These are phyloP conservation scores for Sitobion miscanthi DNA, from an alignment of 1,140 invertebrate species.

Conservation along the genomic window DNA sequence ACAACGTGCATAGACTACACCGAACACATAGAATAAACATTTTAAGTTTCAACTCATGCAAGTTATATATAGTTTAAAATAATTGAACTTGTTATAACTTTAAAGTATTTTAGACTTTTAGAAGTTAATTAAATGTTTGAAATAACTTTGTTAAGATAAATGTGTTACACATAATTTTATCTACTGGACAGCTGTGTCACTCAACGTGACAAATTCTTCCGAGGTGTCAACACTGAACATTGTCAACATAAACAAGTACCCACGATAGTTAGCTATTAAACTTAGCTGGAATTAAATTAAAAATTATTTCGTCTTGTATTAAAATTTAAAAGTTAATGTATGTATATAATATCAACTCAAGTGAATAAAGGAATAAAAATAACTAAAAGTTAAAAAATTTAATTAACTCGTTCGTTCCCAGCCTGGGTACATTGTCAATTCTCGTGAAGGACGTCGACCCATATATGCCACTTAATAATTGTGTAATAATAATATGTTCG, in stretches of 20 bases:
- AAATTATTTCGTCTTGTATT: background rate
- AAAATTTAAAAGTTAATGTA: background rate
- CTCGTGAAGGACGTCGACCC: background rate
- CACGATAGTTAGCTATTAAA: background rate
- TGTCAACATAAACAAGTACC: background rate
- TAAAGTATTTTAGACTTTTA: background rate
- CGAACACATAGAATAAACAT: background rate
- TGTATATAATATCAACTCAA: background rate
- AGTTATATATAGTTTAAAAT: background rate
- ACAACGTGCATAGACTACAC: background rate
- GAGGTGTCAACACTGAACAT: background rate
- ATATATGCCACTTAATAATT: constrained; percentile 9
- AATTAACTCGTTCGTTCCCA: background rate
- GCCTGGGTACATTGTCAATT: background rate
- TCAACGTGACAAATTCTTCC: background rate
- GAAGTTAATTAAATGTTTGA: background rate
- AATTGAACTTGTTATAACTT: background rate
- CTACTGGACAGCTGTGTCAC: background rate
- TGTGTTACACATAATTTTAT: background rate
- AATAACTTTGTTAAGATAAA: constrained; percentile 12
- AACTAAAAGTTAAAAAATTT: background rate
- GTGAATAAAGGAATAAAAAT: background rate
- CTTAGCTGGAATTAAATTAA: background rate
- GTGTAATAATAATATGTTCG: background rate
- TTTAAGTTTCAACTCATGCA: background rate